Conservation (phyloP, 2,888 invertebrate species). For the Dugesia japonica region DNA sequence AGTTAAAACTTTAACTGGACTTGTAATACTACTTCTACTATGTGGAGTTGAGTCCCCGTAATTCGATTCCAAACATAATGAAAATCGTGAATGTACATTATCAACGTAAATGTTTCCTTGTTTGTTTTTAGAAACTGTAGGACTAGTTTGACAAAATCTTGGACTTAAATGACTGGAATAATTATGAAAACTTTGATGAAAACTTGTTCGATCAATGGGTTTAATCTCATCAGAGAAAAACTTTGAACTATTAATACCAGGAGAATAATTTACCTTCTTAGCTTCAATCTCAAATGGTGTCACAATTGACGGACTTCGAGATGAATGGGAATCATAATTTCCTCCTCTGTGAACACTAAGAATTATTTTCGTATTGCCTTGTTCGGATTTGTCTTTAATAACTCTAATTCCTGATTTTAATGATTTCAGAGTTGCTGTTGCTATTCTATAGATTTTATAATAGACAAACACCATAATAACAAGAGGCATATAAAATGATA, state of each 20-base stretch:
- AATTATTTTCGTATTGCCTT: constrained; percentile 57
- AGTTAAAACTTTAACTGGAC: not conserved
- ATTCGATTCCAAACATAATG: not conserved
- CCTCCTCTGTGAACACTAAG: constrained; percentile 73
- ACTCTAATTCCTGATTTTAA: constrained; percentile 71
- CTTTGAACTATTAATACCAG: not conserved
- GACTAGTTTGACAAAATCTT: not conserved
- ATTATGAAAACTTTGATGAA: not conserved
- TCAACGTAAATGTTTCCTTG: not conserved
- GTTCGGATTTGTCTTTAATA: constrained; percentile 43
- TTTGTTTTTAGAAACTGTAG: not conserved
- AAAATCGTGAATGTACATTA: not conserved
- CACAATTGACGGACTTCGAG: not conserved
- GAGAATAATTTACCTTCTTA: not conserved
- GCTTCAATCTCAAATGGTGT: not conserved
- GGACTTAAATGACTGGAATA: not conserved
- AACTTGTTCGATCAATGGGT: not conserved
- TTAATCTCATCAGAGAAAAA: not conserved
- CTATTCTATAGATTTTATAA: constrained; percentile 80
- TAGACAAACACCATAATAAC: constrained; percentile 96
- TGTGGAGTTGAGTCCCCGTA: not conserved
- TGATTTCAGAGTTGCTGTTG: constrained; percentile 73
- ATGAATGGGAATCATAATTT: not conserved
- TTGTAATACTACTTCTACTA: not conserved
- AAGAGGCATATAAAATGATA: constrained; percentile 87